Evolutionary conservation across 2,113 vertebrate genomes (phyloP), one percentile per base, ranked within the genome.

Genomic region (Ivindomyrus marchei): DNA sequence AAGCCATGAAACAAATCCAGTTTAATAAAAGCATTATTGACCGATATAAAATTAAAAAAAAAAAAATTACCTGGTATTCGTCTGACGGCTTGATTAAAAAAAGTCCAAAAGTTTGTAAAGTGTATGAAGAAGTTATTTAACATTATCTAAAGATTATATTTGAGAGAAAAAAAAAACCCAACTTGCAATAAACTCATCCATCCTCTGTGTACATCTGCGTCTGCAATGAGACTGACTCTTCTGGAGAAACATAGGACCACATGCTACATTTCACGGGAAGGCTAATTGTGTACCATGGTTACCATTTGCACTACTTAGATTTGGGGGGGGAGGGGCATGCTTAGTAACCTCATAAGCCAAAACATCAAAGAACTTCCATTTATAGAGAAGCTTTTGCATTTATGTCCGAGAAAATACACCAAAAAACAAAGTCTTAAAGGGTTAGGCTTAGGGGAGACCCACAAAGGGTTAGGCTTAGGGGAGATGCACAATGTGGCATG

Each of bases 1-100:
- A 96, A 96, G 95, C 95, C 95, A 95, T 96, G 95, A 96, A 96
- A 96, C 96, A 96, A 96, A 96, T 96, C 96, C 96, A 96, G 96
- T 96, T 95, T 93, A 93, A 92, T 92, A 89, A 93, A 88, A 91
- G 58, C 90, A 90, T 89, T 91, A 88, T 19, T 87, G 24, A 91
- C 85, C 74, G 39, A 85, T 66, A 90, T 56, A n/a, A 39, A 42
- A 42, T 42, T 39, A 86, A 77, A 89, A 90, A 89, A 89, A 89
- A 89, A 89, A 90, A 89, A 89, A 89, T 96, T 96, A 96, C 96
- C 96, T 96, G 95, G 93, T 95, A 96, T 93, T 95, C 95, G 95
- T 96, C 96, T 95, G 96, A 96, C 93, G 95, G 95, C 96, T 96
- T 96, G 95, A 92, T 96, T 96, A 96, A 93, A 95, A 94, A 96